Percentiles rank a stretch among this genome's conserved stretches.
These are phyloP conservation scores for Tylochromis polylepis DNA, from an alignment of 2,113 vertebrate genomes.

Conservation along the genomic window DNA sequence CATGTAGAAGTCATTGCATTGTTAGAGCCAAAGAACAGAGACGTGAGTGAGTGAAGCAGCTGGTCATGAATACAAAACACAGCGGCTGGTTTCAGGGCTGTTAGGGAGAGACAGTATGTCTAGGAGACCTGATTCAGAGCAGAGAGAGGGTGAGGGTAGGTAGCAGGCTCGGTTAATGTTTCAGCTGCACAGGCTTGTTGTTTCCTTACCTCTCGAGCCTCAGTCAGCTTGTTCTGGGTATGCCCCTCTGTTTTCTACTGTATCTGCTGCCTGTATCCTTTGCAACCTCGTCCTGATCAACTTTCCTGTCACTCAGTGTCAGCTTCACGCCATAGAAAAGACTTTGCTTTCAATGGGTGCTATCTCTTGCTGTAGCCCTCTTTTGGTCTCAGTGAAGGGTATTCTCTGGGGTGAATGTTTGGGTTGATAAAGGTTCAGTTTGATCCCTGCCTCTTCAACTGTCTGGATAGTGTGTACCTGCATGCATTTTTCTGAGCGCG, in stretches of 20 bases:
- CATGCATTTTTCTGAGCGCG: conserved; percentile 28
- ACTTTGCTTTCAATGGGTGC: conserved; percentile 30
- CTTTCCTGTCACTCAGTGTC: conserved; percentile 60
- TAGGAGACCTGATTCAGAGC: conserved; percentile 11
- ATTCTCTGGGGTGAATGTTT: conserved; percentile 65
- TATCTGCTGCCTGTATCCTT: conserved; percentile 32
- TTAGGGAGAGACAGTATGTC: conserved; percentile 21
- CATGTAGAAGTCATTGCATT: conserved; percentile 57
- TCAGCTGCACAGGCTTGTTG: neutral
- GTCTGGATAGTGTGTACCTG: conserved; percentile 36
- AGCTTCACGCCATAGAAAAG: conserved; percentile 41
- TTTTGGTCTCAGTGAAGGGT: conserved; percentile 66
- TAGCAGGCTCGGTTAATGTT: neutral
- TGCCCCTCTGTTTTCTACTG: conserved; percentile 8
- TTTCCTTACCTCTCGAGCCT: neutral
- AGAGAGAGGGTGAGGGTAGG: neutral
- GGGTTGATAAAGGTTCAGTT: conserved; percentile 55
- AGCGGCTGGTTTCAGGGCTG: conserved; percentile 5
- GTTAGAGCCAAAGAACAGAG: conserved; percentile 55
- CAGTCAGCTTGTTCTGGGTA: conserved; percentile 2
- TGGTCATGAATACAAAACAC: conserved; percentile 67
- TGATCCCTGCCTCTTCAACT: conserved; percentile 57
- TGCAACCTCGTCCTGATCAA: conserved; percentile 33
- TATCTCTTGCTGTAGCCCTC: conserved; percentile 30
- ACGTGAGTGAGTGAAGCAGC: conserved; percentile 44